These are phyloP conservation scores for Microctonus hyperodae DNA, from an alignment of 2,888 invertebrate genomes.

Conservation along the genomic window DNA sequence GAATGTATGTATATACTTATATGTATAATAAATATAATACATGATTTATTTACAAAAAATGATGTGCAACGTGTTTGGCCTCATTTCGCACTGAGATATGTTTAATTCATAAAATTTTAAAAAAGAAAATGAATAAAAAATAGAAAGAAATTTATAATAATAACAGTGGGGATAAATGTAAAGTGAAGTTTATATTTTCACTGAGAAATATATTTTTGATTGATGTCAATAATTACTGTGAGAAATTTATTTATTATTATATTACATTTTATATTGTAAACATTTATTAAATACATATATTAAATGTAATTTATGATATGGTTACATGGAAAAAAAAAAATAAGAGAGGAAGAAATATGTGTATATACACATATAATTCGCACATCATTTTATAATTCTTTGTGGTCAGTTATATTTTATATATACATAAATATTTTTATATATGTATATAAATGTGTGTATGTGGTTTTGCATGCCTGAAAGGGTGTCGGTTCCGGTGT, in stretches of 20 bases:
- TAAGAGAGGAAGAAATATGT: background rate
- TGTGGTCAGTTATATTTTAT: background rate
- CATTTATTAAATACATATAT: background rate
- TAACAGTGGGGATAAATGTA: background rate
- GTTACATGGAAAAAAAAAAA: background rate
- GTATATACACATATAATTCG: too few relatives aligned
- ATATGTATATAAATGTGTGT: background rate
- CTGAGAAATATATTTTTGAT: background rate
- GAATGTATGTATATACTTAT: background rate
- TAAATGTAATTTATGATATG: background rate
- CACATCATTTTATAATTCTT: background rate
- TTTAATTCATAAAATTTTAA: background rate
- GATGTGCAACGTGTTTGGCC: background rate
- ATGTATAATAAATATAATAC: background rate
- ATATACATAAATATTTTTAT: background rate
- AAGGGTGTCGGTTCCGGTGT: conserved; percentile 24
- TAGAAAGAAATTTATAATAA: background rate
- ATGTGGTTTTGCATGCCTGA: conserved; percentile 16
- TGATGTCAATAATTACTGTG: background rate
- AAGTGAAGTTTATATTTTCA: background rate
- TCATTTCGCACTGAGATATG: background rate
- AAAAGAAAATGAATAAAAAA: background rate
- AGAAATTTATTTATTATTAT: background rate
- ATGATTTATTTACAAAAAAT: background rate
- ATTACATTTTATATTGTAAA: background rate